Percentiles rank a stretch among this genome's conserved stretches.
phyloP scores from a whole-genome alignment of 2,113 vertebrate genomes.

The Martes martes region DNA sequence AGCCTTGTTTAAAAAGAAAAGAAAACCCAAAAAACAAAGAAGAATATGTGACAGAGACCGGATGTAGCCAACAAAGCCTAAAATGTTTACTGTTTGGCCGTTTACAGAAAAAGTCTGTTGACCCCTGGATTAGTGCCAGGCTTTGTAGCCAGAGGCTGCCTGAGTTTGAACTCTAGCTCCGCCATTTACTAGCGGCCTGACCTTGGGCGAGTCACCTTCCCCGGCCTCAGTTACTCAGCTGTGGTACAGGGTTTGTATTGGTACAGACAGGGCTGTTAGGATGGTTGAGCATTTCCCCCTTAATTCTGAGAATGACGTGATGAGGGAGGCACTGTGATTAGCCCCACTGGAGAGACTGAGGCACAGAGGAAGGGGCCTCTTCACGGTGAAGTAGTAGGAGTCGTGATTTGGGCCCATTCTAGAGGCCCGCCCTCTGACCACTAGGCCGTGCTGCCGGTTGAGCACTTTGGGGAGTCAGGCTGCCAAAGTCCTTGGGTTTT shows the following conservation, averaged over 20 bases:
- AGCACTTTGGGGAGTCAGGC: not conserved
- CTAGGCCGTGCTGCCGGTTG: accelerated
- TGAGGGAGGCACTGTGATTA: not conserved
- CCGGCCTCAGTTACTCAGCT: not conserved
- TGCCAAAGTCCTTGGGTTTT: not conserved
- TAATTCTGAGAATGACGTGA: not conserved
- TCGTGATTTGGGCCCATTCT: not conserved
- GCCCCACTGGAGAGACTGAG: not conserved
- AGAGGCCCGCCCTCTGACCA: not conserved
- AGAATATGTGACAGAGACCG: not conserved
- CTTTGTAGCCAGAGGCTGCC: not conserved
- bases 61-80: not conserved
- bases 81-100: not conserved
- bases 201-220: not conserved
- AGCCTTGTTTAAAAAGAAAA: not conserved
- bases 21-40: not conserved
- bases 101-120: not conserved
- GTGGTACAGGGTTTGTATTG: not conserved
- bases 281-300: not conserved
- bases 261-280: not conserved
- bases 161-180: not conserved
- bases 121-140: not conserved
- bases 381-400: not conserved
- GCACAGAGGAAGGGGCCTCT: not conserved
- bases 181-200: not conserved